Percentiles rank a stretch among this genome's conserved stretches.
Conservation (phyloP, 2,113 vertebrate genomes). For the Rafetus swinhoei region DNA sequence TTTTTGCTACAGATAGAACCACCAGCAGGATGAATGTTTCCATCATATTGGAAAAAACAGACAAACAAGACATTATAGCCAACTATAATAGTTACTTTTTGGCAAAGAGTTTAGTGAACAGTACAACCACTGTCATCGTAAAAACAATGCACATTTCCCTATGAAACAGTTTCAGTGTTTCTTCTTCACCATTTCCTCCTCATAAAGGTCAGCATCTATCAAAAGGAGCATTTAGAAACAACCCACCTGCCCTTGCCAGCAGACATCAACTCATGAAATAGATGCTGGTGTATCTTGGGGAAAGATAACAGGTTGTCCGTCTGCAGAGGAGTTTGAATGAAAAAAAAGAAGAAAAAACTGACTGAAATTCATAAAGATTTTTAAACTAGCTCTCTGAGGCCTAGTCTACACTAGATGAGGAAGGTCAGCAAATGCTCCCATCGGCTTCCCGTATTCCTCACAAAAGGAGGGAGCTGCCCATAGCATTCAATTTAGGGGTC, state of each 20-base stretch:
- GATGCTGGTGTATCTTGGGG: conserved; percentile 29
- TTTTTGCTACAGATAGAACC: conserved; percentile 26
- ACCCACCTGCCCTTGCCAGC: conserved; percentile 65
- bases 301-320: conserved; percentile 63
- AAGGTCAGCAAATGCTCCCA: too few relatives aligned
- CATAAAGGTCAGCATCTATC: conserved; percentile 70
- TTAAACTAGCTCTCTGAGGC: conserved; percentile 52
- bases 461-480: too few relatives aligned
- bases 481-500: too few relatives aligned
- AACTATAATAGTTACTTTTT: conserved; percentile 57
- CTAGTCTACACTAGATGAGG: too few relatives aligned
- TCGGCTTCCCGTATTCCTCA: too few relatives aligned
- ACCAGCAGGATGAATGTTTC: conserved; percentile 33
- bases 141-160: conserved; percentile 68
- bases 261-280: conserved; percentile 55
- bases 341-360: conserved; percentile 9
- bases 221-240: conserved; percentile 67
- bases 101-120: conserved; percentile 61
- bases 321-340: conserved; percentile 35
- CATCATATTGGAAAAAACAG: conserved; percentile 6
- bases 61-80: conserved; percentile 51
- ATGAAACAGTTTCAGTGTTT: conserved; percentile 66
- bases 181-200: conserved; percentile 67
- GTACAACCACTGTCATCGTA: conserved; percentile 63
- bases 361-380: conserved; percentile 46